Evolutionary conservation across 2,113 vertebrate genomes (phyloP).

Genomic region (Dicaeum eximium): DNA sequence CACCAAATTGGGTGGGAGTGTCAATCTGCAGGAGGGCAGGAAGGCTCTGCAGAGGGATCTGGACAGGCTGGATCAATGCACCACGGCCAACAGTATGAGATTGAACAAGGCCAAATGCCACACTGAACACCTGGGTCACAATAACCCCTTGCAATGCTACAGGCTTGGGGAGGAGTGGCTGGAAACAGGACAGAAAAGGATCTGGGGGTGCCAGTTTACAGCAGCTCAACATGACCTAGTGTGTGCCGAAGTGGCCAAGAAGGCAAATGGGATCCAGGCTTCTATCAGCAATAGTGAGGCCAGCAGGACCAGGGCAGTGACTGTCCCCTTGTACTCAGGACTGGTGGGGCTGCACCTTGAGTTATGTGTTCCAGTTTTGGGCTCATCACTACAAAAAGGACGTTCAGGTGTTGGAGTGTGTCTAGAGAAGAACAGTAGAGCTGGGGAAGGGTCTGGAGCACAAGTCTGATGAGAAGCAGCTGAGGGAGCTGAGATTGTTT

Average conservation of each 20-base stretch:
- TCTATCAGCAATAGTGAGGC: not conserved
- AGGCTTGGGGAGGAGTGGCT: not conserved
- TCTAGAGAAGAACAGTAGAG: not conserved
- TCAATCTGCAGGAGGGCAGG: not conserved
- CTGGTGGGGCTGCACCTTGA: not conserved
- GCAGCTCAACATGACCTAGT: not conserved
- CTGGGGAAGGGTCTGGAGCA: not conserved
- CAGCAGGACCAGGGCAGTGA: not conserved
- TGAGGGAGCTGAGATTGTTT: not conserved
- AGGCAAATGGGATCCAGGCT: not conserved
- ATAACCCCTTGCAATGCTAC: not conserved
- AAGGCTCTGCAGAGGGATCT: not conserved
- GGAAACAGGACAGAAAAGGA: not conserved
- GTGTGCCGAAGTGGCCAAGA: not conserved
- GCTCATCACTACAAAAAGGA: not conserved
- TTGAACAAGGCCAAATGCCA: not conserved
- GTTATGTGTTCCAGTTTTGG: not conserved
- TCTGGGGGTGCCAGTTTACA: not conserved
- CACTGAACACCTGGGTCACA: not conserved
- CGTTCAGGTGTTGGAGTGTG: not conserved
- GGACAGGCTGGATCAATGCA: rapidly evolving
- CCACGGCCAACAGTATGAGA: not conserved
- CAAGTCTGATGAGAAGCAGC: not conserved
- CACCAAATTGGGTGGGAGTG: not conserved
- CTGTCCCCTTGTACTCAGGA: too few species aligned